A percentile compares a stretch with the other conserved stretches of the same genome.
These are phyloP conservation scores for Phacellophora camtschatica DNA, from an alignment of 30 jellyfish, hydroid and myxozoan species.

Conservation along the genomic window DNA sequence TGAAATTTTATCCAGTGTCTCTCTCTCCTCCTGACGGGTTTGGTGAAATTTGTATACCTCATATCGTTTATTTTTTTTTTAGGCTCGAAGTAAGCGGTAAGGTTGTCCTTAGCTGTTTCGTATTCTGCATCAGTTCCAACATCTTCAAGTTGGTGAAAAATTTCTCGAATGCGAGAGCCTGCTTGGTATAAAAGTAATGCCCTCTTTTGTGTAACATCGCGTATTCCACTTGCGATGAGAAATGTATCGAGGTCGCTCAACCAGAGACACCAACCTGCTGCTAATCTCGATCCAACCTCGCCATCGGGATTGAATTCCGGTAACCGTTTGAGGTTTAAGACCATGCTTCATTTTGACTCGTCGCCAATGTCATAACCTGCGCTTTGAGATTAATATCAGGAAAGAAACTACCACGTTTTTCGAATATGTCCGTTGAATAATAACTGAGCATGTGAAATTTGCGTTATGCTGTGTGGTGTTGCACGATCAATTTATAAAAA, in stretches of 20 bases:
- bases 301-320: conserved; percentile 1
- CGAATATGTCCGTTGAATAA: conserved; percentile 34
- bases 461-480: conserved; percentile 58
- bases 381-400: background rate
- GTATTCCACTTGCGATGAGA: background rate
- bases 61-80: background rate
- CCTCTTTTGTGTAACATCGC: background rate
- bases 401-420: background rate
- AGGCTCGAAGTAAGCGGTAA: background rate
- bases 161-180: background rate
- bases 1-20: background rate
- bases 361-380: background rate
- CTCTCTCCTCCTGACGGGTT: background rate
- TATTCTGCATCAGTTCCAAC: background rate
- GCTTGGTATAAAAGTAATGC: background rate
- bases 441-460: conserved; percentile 28
- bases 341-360: background rate
- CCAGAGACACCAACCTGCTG: background rate
- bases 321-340: background rate
- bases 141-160: background rate
- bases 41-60: conserved; percentile 1
- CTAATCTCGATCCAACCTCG: background rate
- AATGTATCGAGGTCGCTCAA: background rate
- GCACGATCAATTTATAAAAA: conserved; percentile 32
- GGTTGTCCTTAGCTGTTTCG: background rate